These are phyloP conservation scores for Scyliorhinus canicula DNA, from an alignment of 2,797 vertebrate genomes.

Conservation along the genomic window DNA sequence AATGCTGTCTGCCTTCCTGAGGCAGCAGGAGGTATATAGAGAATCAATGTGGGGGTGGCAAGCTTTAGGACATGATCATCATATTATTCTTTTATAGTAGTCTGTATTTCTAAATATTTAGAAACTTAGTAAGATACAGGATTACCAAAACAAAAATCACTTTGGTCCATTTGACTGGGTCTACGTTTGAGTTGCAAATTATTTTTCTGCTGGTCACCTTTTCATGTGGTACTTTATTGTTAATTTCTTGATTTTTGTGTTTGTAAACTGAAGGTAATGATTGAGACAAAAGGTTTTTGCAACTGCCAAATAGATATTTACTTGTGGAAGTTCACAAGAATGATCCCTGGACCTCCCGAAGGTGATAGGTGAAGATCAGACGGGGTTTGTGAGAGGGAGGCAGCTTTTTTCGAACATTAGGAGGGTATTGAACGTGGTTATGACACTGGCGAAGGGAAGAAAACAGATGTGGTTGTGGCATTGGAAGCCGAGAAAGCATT, in stretches of 20 bases:
- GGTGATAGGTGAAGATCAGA: too few species aligned
- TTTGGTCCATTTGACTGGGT: background rate
- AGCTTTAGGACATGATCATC: background rate
- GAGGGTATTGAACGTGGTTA: too few species aligned
- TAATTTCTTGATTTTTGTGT: background rate
- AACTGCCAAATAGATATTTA: background rate
- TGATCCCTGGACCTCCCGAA: too few species aligned
- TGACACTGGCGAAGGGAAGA: too few species aligned
- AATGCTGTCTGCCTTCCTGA: too few species aligned
- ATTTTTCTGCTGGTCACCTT: background rate
- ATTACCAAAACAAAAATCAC: background rate
- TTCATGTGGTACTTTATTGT: background rate
- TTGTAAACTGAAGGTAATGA: background rate
- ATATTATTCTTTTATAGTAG: background rate
- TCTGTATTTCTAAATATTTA: background rate
- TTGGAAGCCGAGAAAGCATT: too few species aligned
- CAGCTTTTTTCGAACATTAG: too few species aligned
- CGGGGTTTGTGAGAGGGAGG: too few species aligned
- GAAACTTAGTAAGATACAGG: background rate
- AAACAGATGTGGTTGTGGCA: too few species aligned
- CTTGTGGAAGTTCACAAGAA: too few species aligned
- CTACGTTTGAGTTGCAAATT: background rate
- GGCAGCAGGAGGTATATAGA: too few species aligned
- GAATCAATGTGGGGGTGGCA: too few species aligned
- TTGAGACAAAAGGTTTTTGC: background rate